Conservation (phyloP, 1,140 invertebrate species). For the Microplitis mediator region DNA sequence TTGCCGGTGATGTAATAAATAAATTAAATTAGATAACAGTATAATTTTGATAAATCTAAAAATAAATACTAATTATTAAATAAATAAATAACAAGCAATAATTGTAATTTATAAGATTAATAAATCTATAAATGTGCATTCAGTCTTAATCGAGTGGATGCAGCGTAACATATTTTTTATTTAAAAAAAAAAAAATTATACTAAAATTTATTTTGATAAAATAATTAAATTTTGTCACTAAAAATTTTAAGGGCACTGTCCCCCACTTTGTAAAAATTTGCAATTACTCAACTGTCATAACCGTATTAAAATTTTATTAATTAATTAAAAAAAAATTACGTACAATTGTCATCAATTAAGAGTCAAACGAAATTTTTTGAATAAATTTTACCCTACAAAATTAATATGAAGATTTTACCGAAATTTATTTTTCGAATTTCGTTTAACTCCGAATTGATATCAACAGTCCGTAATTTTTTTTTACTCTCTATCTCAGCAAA, state of each 20-base stretch:
- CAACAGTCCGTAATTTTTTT: no score
- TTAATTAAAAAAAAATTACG: no score
- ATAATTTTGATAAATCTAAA: background rate
- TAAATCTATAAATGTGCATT: background rate
- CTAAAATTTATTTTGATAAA: background rate
- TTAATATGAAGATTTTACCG: no score
- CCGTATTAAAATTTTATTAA: no score
- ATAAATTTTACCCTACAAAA: no score
- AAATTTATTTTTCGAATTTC: no score
- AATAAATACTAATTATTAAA: background rate
- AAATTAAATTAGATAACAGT: background rate
- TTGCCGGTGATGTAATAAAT: conserved; percentile 1
- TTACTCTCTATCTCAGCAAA: no score
- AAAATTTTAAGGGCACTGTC: background rate
- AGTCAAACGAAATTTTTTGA: no score
- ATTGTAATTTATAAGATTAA: background rate
- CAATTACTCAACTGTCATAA: no score
- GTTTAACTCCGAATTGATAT: no score
- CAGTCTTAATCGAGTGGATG: conserved; percentile 26
- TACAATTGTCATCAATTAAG: no score
- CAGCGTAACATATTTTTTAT: conserved; percentile 11
- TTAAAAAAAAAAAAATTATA: background rate
- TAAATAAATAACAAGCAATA: background rate
- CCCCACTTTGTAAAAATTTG: no score
- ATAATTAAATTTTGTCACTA: background rate